Base-by-base conservation (phyloP, 1,140 invertebrate genomes). In the Eubasilissa regina region DNA sequence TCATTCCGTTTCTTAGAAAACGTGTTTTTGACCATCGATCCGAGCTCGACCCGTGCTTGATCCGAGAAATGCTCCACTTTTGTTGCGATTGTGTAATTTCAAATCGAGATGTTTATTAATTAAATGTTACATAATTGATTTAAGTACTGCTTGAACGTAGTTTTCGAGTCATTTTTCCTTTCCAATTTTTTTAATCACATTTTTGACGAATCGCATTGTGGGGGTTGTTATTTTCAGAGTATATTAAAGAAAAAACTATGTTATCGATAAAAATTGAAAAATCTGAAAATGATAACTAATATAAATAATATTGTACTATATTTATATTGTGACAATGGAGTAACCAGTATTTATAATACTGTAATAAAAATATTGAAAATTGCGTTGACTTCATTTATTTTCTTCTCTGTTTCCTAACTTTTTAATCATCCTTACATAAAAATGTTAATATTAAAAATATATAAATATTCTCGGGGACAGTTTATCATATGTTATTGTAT, bases 261-360 rank as follows among this genome's bases (percentile, higher is more conserved):
- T 78, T 81, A 78, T 73, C 75, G 70, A 73, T 78, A 79, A 79
- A 66, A 78, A 81, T 76, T 60, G 66, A 58, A 73, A 81, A 76
- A 76, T 75, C 56, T 75, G 66, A 76, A 81, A 81, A 81, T 79
- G 75, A 79, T 76, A 76, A 74, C 80, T 81, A 79, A 78, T 75
- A 83, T 79, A 82, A 82, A 80, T 81, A 80, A 82, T 83, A 83
- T 80, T 83, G 83, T 83, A 83, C 78, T 83, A 83, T 83, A 83
- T 83, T 83, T 83, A 82, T 83, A 83, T 80, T 79, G 80, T 83
- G 81, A 83, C 80, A 81, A 83, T 83, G 78, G 81, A 83, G 79
- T 83, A 82, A 82, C 66, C 83, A 83, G 83, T 83, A 83, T 83
- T 83, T 83, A 81, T 80, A 80, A 83, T 83, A 83, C 83, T 83